These are phyloP conservation scores for Branchellion lobata DNA, from an alignment of 2,888 invertebrate genomes.

Conservation along the genomic window DNA sequence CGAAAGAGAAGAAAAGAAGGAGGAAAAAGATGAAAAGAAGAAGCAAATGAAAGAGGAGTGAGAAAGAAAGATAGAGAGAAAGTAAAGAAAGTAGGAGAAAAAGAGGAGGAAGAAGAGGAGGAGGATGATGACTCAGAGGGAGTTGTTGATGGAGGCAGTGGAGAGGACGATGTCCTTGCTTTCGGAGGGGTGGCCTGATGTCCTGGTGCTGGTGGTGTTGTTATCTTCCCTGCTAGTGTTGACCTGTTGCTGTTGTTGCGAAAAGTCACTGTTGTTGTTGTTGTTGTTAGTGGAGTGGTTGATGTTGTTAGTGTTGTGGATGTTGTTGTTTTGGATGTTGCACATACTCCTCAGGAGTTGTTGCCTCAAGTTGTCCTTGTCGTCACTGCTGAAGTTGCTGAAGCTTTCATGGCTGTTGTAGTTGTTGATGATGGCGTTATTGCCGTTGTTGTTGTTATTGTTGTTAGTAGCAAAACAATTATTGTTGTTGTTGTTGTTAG, in stretches of 20 bases:
- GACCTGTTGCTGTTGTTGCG: neutral
- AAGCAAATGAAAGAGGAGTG: too few relatives aligned
- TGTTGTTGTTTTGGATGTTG: slow-evolving; percentile 24
- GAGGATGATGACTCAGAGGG: neutral
- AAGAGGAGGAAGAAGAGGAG: too few relatives aligned
- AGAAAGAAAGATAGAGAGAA: too few relatives aligned
- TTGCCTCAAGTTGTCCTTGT: neutral
- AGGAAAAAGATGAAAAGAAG: too few relatives aligned
- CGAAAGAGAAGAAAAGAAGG: too few relatives aligned
- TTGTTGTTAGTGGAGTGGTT: too few relatives aligned
- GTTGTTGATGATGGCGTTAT: neutral
- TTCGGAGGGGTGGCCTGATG: neutral
- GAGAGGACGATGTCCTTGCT: neutral
- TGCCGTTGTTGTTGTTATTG: neutral
- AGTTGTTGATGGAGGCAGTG: neutral
- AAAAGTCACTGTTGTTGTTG: slow-evolving; percentile 2
- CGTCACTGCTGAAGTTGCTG: slow-evolving; percentile 13
- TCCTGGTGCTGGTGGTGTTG: too few relatives aligned
- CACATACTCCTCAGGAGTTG: neutral
- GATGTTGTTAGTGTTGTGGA: too few relatives aligned
- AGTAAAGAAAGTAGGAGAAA: too few relatives aligned
- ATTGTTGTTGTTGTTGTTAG: slow-evolving; percentile 6
- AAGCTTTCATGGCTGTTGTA: neutral
- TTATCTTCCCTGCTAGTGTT: neutral
- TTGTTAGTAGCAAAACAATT: too few relatives aligned